Percentiles rank a stretch among this genome's conserved stretches.
These are phyloP conservation scores for Rosalia funebris DNA, from an alignment of 2,888 invertebrate genomes.

Conservation along the genomic window DNA sequence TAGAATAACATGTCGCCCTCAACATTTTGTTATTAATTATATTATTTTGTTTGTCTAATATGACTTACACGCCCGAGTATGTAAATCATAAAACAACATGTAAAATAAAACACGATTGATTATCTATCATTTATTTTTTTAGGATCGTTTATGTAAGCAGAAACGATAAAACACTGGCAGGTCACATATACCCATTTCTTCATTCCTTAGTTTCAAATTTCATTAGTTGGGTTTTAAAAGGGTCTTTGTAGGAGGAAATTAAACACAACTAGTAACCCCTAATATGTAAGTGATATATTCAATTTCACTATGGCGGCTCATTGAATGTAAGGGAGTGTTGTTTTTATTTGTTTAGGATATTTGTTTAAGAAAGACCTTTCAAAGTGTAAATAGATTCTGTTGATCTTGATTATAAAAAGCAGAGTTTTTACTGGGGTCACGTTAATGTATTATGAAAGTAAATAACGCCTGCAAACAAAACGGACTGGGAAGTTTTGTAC, in stretches of 20 bases:
- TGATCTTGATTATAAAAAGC: slow-evolving; percentile 49
- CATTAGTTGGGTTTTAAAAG: slow-evolving; percentile 45
- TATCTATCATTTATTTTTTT: slow-evolving; percentile 1
- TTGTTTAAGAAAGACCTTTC: slow-evolving; percentile 56
- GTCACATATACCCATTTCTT: slow-evolving; percentile 37
- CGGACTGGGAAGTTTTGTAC: neutral
- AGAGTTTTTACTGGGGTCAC: slow-evolving; percentile 41
- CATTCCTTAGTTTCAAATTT: slow-evolving; percentile 43
- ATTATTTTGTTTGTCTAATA: too few relatives aligned
- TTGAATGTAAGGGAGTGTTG: slow-evolving; percentile 53
- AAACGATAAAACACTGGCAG: slow-evolving; percentile 28
- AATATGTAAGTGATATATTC: slow-evolving; percentile 51
- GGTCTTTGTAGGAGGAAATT: slow-evolving; percentile 46
- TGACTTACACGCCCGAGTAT: too few relatives aligned
- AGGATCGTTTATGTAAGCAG: slow-evolving; percentile 1
- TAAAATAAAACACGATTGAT: neutral
- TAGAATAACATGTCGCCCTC: too few relatives aligned
- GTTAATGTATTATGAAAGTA: slow-evolving; percentile 40
- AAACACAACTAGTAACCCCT: slow-evolving; percentile 40
- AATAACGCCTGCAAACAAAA: slow-evolving; percentile 24
- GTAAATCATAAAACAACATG: too few relatives aligned
- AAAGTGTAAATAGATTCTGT: slow-evolving; percentile 56
- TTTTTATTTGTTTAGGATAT: slow-evolving; percentile 60
- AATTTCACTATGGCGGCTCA: slow-evolving; percentile 39
- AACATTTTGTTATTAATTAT: too few relatives aligned